phyloP scores from a whole-genome alignment of 2,797 vertebrate species.

The Chelon auratus region DNA sequence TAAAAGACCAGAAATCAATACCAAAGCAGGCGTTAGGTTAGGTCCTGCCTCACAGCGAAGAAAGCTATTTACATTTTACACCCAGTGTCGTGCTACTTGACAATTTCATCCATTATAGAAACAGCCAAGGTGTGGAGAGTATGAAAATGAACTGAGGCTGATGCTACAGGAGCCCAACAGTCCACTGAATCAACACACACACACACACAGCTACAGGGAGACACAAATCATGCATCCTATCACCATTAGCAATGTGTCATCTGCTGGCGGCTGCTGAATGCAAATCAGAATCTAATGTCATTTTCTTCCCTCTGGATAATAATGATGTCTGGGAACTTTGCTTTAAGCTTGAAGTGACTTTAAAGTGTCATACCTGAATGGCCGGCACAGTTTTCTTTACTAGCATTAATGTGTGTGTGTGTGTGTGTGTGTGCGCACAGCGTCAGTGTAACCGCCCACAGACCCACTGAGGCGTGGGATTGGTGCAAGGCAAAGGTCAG shows the following conservation, averaged over 20 bases:
- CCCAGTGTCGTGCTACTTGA: slow-evolving; percentile 50
- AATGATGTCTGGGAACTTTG: slow-evolving; percentile 29
- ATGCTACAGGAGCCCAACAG: slow-evolving; percentile 61
- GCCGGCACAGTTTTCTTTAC: background rate
- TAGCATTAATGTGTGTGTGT: slow-evolving; percentile 4
- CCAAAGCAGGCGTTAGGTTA: slow-evolving; percentile 63
- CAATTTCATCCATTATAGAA: slow-evolving; percentile 66
- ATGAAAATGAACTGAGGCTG: slow-evolving; percentile 60
- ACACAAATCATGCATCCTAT: slow-evolving; percentile 63
- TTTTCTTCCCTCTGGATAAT: slow-evolving; percentile 37
- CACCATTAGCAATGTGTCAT: slow-evolving; percentile 73
- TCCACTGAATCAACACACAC: slow-evolving; percentile 67
- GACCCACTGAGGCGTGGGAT: slow-evolving; percentile 68
- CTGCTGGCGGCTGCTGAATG: slow-evolving; percentile 64
- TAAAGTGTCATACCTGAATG: slow-evolving; percentile 9
- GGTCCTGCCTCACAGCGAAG: slow-evolving; percentile 60
- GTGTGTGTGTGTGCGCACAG: background rate
- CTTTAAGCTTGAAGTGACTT: slow-evolving; percentile 7
- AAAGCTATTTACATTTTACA: slow-evolving; percentile 65
- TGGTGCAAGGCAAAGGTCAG: slow-evolving; percentile 79
- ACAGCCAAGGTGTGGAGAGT: slow-evolving; percentile 59
- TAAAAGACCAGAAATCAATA: slow-evolving; percentile 82
- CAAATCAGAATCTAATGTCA: slow-evolving; percentile 63
- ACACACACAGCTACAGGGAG: slow-evolving; percentile 24
- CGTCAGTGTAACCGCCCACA: slow-evolving; percentile 54